These are phyloP conservation scores for Nomada ruficornis DNA, from an alignment of 2,888 invertebrate genomes.

Conservation along the genomic window DNA sequence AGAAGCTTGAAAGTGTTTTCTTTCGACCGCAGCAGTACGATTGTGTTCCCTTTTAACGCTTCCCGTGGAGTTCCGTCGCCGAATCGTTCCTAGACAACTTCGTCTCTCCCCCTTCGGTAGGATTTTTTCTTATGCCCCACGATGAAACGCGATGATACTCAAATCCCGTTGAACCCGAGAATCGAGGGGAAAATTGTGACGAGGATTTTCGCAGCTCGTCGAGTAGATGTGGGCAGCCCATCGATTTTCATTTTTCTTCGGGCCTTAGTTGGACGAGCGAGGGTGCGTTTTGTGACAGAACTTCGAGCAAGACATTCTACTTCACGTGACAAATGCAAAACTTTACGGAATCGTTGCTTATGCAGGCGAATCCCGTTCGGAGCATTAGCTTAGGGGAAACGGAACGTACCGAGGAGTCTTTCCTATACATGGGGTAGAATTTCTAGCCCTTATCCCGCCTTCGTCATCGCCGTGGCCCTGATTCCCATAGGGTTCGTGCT, in stretches of 20 bases:
- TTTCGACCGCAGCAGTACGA: neutral
- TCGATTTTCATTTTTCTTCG: neutral
- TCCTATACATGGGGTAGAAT: neutral
- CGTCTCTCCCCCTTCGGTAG: neutral
- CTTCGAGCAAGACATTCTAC: no score
- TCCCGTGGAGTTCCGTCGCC: constrained; percentile 8
- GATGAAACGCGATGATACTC: neutral
- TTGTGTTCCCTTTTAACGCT: constrained; percentile 2
- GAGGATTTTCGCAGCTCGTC: neutral
- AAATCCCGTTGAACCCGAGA: neutral
- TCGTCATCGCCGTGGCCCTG: constrained; percentile 8
- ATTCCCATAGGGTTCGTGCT: constrained; percentile 3
- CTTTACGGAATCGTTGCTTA: neutral
- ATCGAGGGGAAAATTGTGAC: neutral
- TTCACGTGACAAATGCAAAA: neutral
- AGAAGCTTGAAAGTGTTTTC: constrained; percentile 1
- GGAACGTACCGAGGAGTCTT: neutral
- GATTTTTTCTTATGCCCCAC: neutral
- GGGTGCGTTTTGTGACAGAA: neutral
- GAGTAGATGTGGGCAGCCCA: neutral
- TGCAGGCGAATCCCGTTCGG: neutral
- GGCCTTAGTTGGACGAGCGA: no score
- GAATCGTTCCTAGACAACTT: neutral
- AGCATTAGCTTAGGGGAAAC: neutral
- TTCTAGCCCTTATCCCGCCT: neutral